A percentile compares a stretch with the other conserved stretches of the same genome.
Conservation (phyloP, 1,140 invertebrate genomes). For the Bombus picipes region DNA sequence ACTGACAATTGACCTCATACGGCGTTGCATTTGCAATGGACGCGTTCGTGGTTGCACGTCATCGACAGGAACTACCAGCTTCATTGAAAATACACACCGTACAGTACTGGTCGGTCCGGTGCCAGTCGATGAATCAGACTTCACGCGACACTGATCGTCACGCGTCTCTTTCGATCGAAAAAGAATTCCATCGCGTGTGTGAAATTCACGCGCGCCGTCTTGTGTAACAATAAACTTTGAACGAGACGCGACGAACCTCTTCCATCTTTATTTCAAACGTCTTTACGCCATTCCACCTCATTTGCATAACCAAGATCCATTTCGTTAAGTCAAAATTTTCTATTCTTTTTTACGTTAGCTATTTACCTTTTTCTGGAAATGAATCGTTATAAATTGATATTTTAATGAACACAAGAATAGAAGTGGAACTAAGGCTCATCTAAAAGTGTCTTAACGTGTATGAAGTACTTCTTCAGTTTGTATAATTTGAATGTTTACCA, state of each 20-base stretch:
- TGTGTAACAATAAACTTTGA: background rate
- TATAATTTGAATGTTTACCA: background rate
- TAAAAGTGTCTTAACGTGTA: no score
- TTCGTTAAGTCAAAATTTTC: background rate
- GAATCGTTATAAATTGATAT: background rate
- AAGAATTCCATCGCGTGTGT: conserved; percentile 27
- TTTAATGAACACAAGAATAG: background rate
- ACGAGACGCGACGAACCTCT: background rate
- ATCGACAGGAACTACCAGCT: conserved; percentile 51
- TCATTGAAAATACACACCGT: conserved; percentile 47
- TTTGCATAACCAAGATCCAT: background rate
- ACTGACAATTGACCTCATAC: conserved; percentile 23
- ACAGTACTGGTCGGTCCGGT: conserved; percentile 23
- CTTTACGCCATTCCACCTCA: background rate
- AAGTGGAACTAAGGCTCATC: background rate
- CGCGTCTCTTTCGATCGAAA: conserved; percentile 8
- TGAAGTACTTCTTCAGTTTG: background rate
- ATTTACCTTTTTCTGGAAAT: background rate
- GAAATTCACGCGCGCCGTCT: conserved; percentile 12
- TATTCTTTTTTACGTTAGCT: background rate
- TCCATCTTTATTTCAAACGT: no score
- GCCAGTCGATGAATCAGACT: conserved; percentile 43
- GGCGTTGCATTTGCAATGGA: conserved; percentile 25
- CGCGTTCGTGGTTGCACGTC: conserved; percentile 18
- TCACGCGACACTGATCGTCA: conserved; percentile 4